Base-by-base conservation (phyloP, 2,113 vertebrate genomes). In the Entelurus aequoreus region DNA sequence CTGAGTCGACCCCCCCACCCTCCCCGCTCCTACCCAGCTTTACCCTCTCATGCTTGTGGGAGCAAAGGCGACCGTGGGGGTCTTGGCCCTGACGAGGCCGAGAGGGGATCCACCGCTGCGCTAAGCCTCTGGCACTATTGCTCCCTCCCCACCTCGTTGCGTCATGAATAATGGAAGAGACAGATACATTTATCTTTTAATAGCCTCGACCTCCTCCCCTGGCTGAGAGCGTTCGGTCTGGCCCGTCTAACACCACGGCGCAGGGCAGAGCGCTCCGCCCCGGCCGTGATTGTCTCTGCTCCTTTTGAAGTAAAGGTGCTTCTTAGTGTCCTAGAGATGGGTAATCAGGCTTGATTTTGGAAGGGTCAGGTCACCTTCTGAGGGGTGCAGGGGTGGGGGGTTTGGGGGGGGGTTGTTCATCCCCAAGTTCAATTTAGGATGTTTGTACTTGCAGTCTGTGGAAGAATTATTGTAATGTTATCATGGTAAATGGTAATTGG, bases 151-250 rank as follows among this genome's bases (percentile, higher is more conserved):
- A 81, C 77, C 76, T 83, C 74, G 78, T 84, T 69, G 36, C 74
- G 72, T 88, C 84, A 91, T 91, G 89, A 91, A 91, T 91, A 91
- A 91, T 91, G 89, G 84, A 92, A 80, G 67, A 82, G 82, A 79
- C 80, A 91, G 89, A 91, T 88, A 91, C 86, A 91, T 91, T 89
- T 91, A 90, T 91, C 89, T 92, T 91, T 90, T 90, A 91, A 91
- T 90, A 88, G 90, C 85, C 79, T 60, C 47, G 55, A 72, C 82
- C 82, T 85, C 80, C 46, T 19, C n/a, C 1, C 77, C 84, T 74
- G 66, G 81, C 81, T 86, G 79, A 76, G 82, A 71, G 72, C 40
- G 79, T 80, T 88, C 82, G 81, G 82, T 75, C 85, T 77, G 71
- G 78, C 74, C 74, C 63, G 63, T 75, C 40, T 56, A 78, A 81